phyloP scores from a whole-genome alignment of 2,888 invertebrate genomes.

The Pollenia griseotomentosa region DNA sequence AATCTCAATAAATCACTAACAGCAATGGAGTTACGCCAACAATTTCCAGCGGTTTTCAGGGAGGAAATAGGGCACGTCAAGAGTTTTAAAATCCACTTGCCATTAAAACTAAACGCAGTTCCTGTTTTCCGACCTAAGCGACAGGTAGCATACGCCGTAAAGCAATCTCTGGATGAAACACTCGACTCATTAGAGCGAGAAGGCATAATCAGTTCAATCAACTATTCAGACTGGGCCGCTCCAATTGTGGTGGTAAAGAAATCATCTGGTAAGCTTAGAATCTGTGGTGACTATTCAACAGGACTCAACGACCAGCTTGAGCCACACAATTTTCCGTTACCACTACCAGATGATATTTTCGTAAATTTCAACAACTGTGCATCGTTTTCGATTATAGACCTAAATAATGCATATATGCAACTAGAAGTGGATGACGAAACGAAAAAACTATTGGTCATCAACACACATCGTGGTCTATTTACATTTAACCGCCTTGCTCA shows the following conservation, averaged over 20 bases:
- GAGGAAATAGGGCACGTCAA: conserved; percentile 18
- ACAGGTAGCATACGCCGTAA: conserved; percentile 71
- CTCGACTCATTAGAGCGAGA: conserved; percentile 58
- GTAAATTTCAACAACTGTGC: conserved; percentile 64
- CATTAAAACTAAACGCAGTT: conserved; percentile 56
- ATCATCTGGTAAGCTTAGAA: conserved; percentile 67
- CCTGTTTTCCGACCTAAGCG: conserved; percentile 65
- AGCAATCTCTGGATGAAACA: conserved; percentile 61
- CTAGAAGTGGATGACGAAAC: conserved; percentile 71
- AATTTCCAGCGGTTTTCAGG: conserved; percentile 15
- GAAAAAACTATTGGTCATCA: conserved; percentile 66
- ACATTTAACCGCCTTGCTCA: conserved; percentile 68
- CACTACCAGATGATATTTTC: conserved; percentile 61
- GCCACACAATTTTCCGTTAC: conserved; percentile 46
- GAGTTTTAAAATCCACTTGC: conserved; percentile 35
- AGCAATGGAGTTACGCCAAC: not conserved
- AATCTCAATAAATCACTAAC: not conserved
- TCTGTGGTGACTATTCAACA: conserved; percentile 75
- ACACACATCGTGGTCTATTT: conserved; percentile 67
- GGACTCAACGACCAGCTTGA: conserved; percentile 72
- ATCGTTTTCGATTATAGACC: conserved; percentile 69
- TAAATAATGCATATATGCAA: conserved; percentile 75
- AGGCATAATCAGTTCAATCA: conserved; percentile 66
- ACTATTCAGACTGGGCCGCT: conserved; percentile 74
- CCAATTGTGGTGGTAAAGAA: conserved; percentile 72